Conservation (phyloP, 2,888 invertebrate species). For the Phyllotreta striolata region DNA sequence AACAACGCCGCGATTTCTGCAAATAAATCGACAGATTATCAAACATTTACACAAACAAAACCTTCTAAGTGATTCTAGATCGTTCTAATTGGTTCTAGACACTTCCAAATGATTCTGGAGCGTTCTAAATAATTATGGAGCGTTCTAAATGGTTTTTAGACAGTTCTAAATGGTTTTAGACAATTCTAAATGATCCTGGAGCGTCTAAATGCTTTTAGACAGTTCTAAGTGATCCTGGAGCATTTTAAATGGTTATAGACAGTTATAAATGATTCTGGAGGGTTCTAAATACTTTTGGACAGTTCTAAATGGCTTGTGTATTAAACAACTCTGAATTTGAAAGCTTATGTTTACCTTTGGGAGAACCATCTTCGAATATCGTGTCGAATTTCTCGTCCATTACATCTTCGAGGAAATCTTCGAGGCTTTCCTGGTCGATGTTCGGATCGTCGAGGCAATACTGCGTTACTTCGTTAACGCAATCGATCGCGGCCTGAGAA, state of each 20-base stretch:
- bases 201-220: no score
- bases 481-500: conserved; percentile 69
- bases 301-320: no score
- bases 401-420: conserved; percentile 72
- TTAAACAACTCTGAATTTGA: no score
- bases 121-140: no score
- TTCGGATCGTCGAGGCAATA: conserved; percentile 68
- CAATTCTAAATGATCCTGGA: no score
- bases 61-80: background rate
- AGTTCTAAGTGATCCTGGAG: no score
- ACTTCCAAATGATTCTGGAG: no score
- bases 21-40: conserved; percentile 48
- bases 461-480: conserved; percentile 70
- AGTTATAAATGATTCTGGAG: no score
- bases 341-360: conserved; percentile 63
- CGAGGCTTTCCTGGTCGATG: conserved; percentile 67
- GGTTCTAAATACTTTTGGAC: no score
- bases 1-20: conserved; percentile 69
- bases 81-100: background rate
- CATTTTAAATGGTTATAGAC: no score
- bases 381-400: conserved; percentile 80
- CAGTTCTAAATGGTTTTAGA: no score
- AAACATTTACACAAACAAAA: background rate
- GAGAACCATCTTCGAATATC: conserved; percentile 75
- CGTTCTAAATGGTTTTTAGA: no score